Evolutionary conservation across 2,797 vertebrate species (phyloP).

Genomic region (Coluber constrictor): DNA sequence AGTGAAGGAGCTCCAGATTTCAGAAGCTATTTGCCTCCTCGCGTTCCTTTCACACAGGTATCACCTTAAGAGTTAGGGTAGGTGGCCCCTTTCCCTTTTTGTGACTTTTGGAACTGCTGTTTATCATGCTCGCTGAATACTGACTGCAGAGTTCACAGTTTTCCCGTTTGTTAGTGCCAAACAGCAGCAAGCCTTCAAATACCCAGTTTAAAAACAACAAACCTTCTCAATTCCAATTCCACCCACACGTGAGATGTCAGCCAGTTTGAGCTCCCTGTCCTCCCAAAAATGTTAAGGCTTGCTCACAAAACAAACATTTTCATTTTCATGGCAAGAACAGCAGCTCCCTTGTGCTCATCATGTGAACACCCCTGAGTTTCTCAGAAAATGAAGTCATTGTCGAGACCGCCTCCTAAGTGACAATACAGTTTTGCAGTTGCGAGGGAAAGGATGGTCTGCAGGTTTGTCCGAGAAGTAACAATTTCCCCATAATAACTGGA

Average conservation of each 20-base stretch:
- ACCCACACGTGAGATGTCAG: not conserved
- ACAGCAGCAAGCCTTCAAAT: not conserved
- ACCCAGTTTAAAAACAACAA: not conserved
- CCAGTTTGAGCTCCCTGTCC: not conserved
- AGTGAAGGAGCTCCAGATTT: not conserved
- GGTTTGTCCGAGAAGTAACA: constrained; percentile 48
- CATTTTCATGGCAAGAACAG: not conserved
- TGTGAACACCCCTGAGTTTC: constrained; percentile 28
- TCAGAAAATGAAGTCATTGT: constrained; percentile 59
- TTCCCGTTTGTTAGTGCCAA: not conserved
- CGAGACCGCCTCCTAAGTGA: constrained; percentile 47
- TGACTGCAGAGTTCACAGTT: not conserved
- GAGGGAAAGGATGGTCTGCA: constrained; percentile 44
- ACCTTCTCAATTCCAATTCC: not conserved
- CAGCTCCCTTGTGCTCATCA: constrained; percentile 17
- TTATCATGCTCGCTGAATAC: not conserved
- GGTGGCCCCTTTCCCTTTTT: not conserved
- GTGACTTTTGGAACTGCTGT: not conserved
- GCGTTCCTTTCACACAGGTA: not conserved
- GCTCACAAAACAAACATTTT: not conserved
- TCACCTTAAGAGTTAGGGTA: not conserved
- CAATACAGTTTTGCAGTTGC: constrained; percentile 38
- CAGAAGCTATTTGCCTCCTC: not conserved
- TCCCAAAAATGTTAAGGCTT: not conserved
- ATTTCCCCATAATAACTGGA: constrained; percentile 39